Percentiles rank a stretch among this genome's conserved stretches.
These are phyloP conservation scores for Trematomus loennbergii DNA, from an alignment of 2,113 vertebrate species.

Conservation along the genomic window DNA sequence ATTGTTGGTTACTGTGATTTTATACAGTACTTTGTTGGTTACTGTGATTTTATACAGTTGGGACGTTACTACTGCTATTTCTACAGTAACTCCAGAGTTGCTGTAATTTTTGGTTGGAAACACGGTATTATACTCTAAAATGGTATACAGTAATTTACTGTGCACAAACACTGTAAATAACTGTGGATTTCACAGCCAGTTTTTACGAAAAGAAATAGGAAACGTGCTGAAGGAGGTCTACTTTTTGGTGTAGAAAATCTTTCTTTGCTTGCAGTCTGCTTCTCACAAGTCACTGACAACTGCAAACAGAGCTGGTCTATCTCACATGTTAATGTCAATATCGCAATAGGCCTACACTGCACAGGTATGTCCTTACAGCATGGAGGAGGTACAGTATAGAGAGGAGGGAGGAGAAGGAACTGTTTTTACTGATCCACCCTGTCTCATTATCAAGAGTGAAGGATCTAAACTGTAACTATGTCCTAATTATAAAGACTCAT, in stretches of 20 bases:
- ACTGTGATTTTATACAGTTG: too few relatives aligned
- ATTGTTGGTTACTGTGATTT: too few relatives aligned
- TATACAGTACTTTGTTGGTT: too few relatives aligned
- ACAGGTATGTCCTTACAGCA: constrained; percentile 5
- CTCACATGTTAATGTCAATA: constrained; percentile 60
- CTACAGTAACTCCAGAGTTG: too few relatives aligned
- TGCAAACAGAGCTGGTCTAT: constrained; percentile 50
- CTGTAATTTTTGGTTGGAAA: too few relatives aligned
- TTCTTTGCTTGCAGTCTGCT: constrained; percentile 45
- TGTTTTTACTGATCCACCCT: constrained; percentile 1
- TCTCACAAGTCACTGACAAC: constrained; percentile 55
- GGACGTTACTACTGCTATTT: too few relatives aligned
- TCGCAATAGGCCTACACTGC: constrained; percentile 13
- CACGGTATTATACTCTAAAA: too few relatives aligned
- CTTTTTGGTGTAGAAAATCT: constrained; percentile 16
- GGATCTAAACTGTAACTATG: not conserved
- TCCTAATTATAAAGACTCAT: not conserved
- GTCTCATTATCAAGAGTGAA: constrained; percentile 18
- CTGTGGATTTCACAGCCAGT: too few relatives aligned
- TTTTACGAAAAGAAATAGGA: not conserved
- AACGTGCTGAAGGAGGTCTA: not conserved
- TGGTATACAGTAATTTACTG: too few relatives aligned
- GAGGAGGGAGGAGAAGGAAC: not conserved
- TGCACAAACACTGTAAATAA: too few relatives aligned
- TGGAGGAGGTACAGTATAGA: not conserved